Evolutionary conservation across 2,113 vertebrate species (phyloP), one percentile per base, ranked within the genome.

Genomic region (Dascyllus trimaculatus): DNA sequence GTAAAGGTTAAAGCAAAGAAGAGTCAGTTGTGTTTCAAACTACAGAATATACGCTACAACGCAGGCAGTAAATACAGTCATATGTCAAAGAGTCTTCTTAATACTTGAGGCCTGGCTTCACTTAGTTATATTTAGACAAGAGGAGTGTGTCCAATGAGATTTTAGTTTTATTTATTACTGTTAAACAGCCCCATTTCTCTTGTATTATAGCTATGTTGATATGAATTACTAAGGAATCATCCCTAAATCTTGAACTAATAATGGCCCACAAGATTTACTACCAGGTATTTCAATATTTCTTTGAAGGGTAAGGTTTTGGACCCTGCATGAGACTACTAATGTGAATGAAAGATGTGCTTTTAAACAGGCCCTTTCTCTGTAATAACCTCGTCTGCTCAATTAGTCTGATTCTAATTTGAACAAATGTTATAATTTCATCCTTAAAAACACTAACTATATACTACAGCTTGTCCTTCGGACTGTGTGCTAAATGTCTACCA

Each of bases 141-240:
- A 57, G 65, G 45, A 80, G 64, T 73, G 48, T 58, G 58, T 82
- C 73, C 65, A 75, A 35, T 72, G 74, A 78, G 71, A 48, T 38
- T 75, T 57, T 45, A 21, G 29, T 25, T 57, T 72, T 62, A 86
- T 88, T 86, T 82, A 86, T 86, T 29, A 68, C 35, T 14, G 38
- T 84, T 80, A 74, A 86, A 90, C 77, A 75, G 72, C 32, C 60
- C 43, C 60, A 58, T 87, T 63, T 21, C 45, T 82, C 83, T 68
- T 80, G 54, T 45, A 60, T 80, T 54, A 74, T 18, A 70, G 54
- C 61, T 69, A 51, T 67, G 71, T 59, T 84, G 73, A 81, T 56
- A 38, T 64, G 78, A 81, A 81, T 81, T 85, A 84, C 71, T 71
- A 61, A 81, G 59, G 43, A 81, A 61, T 60, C 74, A 67, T 51